Percentiles rank a stretch among this genome's conserved stretches.
Evolutionary conservation across 2,888 invertebrate genomes (phyloP).

Genomic region (Orthosia incerta): DNA sequence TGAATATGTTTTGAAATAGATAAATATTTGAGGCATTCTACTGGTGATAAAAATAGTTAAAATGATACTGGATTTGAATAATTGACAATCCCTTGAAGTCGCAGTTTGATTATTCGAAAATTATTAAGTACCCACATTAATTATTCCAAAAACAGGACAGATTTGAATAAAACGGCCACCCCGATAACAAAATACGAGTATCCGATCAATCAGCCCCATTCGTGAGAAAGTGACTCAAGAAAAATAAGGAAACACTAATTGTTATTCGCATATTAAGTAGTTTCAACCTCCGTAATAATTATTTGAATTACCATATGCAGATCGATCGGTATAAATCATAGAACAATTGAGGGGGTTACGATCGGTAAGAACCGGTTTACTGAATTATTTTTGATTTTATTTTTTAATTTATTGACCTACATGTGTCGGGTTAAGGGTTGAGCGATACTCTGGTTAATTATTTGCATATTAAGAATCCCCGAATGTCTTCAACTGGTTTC

Average conservation of each 20-base stretch:
- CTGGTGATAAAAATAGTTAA: not conserved
- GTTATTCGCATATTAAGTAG: conserved; percentile 90
- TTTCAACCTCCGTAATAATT: conserved; percentile 81
- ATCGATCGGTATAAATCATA: conserved; percentile 89
- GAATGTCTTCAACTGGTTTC: conserved; percentile 74
- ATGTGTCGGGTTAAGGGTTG: conserved; percentile 76
- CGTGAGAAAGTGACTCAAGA: conserved; percentile 85
- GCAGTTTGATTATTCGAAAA: conserved; percentile 18
- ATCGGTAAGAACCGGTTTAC: conserved; percentile 80
- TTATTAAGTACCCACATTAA: conserved; percentile 30
- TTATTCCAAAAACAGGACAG: conserved; percentile 62
- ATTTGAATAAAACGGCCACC: conserved; percentile 68
- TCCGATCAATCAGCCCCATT: conserved; percentile 84
- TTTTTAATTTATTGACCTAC: conserved; percentile 88
- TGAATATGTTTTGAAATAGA: not conserved
- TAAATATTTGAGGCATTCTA: not conserved
- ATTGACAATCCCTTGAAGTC: not conserved
- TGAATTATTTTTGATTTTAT: conserved; percentile 74
- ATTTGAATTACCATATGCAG: conserved; percentile 86
- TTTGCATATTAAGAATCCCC: conserved; percentile 84
- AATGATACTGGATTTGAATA: not conserved
- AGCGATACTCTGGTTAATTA: conserved; percentile 81
- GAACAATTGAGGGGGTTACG: conserved; percentile 85
- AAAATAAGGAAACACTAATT: conserved; percentile 87
- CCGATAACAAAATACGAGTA: conserved; percentile 66